Evolutionary conservation across 2,888 invertebrate genomes (phyloP).

Genomic region (Drosophila anomalata): DNA sequence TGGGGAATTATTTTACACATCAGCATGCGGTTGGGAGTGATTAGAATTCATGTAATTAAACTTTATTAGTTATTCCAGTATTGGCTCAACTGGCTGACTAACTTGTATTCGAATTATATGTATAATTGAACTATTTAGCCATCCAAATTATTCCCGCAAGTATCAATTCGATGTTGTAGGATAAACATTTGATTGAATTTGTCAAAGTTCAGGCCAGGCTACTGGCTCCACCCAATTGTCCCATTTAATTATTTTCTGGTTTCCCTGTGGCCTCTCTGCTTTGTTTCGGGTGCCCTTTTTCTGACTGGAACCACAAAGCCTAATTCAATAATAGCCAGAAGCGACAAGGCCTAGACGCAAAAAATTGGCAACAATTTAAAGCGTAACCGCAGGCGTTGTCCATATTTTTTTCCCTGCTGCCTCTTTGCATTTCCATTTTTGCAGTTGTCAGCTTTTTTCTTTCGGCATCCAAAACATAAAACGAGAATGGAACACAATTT

Average conservation of each 20-base stretch:
- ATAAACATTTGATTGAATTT: slow-evolving; percentile 23
- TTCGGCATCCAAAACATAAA: slow-evolving; percentile 42
- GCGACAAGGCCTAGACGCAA: slow-evolving; percentile 31
- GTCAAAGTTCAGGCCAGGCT: slow-evolving; percentile 3
- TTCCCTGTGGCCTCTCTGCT: slow-evolving; percentile 1
- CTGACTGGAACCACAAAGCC: slow-evolving; percentile 37
- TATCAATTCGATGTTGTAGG: slow-evolving; percentile 13
- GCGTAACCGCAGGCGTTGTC: slow-evolving; percentile 65
- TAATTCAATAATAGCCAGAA: slow-evolving; percentile 64
- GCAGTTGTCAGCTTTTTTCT: slow-evolving; percentile 47
- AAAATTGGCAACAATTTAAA: slow-evolving; percentile 71
- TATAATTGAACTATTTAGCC: neutral
- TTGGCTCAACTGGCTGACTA: neutral
- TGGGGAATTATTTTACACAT: neutral
- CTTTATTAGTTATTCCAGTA: neutral
- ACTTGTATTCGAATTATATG: neutral
- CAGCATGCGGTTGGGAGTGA: neutral
- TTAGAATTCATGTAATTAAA: neutral
- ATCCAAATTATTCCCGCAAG: neutral
- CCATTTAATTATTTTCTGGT: slow-evolving; percentile 9
- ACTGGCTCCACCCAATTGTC: slow-evolving; percentile 8
- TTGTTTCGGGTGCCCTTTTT: slow-evolving; percentile 4
- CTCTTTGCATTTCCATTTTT: slow-evolving; percentile 26
- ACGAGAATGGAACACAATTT: slow-evolving; percentile 64
- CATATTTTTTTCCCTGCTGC: slow-evolving; percentile 36